Conservation (phyloP, 2,888 invertebrate genomes). For the Cataglyphis livida region DNA sequence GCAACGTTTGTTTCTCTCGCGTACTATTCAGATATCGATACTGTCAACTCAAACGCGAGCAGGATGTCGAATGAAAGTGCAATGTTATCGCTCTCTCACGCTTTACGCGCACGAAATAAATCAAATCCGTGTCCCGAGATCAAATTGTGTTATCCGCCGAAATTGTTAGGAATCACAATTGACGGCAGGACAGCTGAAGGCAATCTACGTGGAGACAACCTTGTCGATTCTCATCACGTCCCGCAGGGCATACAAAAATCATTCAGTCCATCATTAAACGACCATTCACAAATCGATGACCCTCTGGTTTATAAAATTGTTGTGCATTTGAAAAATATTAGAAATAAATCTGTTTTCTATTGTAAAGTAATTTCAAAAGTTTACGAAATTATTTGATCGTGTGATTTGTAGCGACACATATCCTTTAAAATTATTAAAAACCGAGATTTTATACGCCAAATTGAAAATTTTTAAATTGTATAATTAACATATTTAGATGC, state of each 20-base stretch:
- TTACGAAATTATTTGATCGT: not conserved
- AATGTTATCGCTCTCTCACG: slow-evolving; percentile 31
- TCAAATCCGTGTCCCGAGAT: slow-evolving; percentile 10
- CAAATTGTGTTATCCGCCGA: slow-evolving; percentile 23
- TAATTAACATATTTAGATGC: not conserved
- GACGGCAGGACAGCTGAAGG: not conserved
- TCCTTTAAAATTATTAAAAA: not conserved
- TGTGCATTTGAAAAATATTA: not conserved
- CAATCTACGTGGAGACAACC: not conserved
- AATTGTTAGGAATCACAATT: slow-evolving; percentile 37
- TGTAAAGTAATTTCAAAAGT: not conserved
- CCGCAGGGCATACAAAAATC: slow-evolving; percentile 23
- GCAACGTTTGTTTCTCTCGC: not conserved
- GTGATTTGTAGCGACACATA: not conserved
- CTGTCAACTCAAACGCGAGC: slow-evolving; percentile 17
- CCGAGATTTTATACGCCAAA: not conserved
- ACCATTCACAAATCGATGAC: slow-evolving; percentile 4
- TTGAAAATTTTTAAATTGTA: not conserved
- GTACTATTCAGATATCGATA: slow-evolving; percentile 14
- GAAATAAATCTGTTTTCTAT: not conserved
- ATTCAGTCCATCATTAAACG: slow-evolving; percentile 20
- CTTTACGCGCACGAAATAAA: slow-evolving; percentile 38
- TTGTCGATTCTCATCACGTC: slow-evolving; percentile 29
- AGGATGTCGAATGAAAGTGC: slow-evolving; percentile 21
- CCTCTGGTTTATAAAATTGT: not conserved